These are phyloP conservation scores for Ophion costatus DNA, from an alignment of 2,888 invertebrate species.

Conservation along the genomic window DNA sequence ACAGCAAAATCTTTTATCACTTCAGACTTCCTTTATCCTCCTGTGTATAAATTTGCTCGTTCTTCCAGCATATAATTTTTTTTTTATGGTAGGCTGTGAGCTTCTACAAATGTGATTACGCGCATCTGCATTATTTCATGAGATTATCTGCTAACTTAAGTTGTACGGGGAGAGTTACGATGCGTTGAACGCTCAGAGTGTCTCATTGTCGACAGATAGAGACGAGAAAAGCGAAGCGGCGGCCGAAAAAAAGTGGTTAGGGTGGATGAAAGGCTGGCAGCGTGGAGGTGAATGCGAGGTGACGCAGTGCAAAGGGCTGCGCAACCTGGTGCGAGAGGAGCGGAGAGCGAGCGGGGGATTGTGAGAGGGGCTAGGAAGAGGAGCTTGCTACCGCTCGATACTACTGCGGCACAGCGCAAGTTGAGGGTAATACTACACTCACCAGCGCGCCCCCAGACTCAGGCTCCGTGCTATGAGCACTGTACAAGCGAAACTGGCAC, in stretches of 20 bases:
- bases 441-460: slow-evolving; percentile 55
- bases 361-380: slow-evolving; percentile 71
- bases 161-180: slow-evolving; percentile 7
- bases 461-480: slow-evolving; percentile 46
- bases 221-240: slow-evolving; percentile 48
- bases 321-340: slow-evolving; percentile 40
- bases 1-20: not conserved
- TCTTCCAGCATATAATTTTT: not conserved
- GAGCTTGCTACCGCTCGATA: slow-evolving; percentile 81
- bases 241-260: slow-evolving; percentile 19
- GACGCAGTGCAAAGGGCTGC: slow-evolving; percentile 66
- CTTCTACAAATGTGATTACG: not conserved
- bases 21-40: not conserved
- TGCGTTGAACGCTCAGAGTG: slow-evolving; percentile 10
- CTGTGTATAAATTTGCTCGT: not conserved
- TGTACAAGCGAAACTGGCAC: slow-evolving; percentile 55
- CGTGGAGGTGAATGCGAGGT: slow-evolving; percentile 67
- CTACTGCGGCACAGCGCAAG: slow-evolving; percentile 83
- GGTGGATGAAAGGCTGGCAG: slow-evolving; percentile 66
- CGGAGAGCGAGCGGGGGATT: slow-evolving; percentile 68
- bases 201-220: slow-evolving; percentile 37
- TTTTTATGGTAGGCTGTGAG: not conserved
- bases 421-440: slow-evolving; percentile 74
- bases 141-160: slow-evolving; percentile 7
- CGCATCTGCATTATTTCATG: not conserved